Conservation (phyloP, 2,797 vertebrate species). For the Characodon lateralis region DNA sequence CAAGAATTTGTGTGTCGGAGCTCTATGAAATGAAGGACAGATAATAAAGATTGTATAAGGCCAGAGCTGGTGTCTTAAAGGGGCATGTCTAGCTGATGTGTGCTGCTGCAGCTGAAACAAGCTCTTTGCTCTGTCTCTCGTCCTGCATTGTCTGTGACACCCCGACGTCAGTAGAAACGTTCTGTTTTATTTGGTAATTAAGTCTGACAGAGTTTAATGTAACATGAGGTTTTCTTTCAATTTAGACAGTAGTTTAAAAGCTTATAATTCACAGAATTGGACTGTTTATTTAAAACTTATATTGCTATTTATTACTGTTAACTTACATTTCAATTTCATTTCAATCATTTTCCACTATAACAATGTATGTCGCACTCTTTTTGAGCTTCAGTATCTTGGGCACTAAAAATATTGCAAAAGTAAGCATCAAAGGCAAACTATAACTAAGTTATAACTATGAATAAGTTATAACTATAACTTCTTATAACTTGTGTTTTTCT, state of each 20-base stretch:
- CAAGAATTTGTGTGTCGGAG: conserved; percentile 50
- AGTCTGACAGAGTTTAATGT: neutral
- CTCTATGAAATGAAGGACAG: conserved; percentile 46
- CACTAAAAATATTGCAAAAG: too few species aligned
- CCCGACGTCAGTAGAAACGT: neutral
- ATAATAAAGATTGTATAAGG: conserved; percentile 63
- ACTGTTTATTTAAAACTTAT: too few species aligned
- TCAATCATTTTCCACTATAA: too few species aligned
- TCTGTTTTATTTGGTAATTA: neutral
- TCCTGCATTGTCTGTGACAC: neutral
- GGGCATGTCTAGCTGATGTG: conserved; percentile 61
- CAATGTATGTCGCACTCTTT: too few species aligned
- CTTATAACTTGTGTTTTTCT: neutral
- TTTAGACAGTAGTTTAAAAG: too few species aligned
- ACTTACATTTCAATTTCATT: too few species aligned
- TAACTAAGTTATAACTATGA: too few species aligned
- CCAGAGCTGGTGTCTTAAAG: conserved; percentile 40
- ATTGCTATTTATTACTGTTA: too few species aligned
- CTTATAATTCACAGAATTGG: too few species aligned
- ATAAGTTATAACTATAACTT: neutral
- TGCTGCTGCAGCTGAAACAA: conserved; percentile 23
- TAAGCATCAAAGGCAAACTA: too few species aligned
- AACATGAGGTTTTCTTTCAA: neutral
- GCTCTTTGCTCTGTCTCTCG: conserved; percentile 18
- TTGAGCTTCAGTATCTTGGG: too few species aligned